Evolutionary conservation across 2,888 invertebrate genomes (phyloP).

Genomic region (Kuschelorhynchus macadamiae): DNA sequence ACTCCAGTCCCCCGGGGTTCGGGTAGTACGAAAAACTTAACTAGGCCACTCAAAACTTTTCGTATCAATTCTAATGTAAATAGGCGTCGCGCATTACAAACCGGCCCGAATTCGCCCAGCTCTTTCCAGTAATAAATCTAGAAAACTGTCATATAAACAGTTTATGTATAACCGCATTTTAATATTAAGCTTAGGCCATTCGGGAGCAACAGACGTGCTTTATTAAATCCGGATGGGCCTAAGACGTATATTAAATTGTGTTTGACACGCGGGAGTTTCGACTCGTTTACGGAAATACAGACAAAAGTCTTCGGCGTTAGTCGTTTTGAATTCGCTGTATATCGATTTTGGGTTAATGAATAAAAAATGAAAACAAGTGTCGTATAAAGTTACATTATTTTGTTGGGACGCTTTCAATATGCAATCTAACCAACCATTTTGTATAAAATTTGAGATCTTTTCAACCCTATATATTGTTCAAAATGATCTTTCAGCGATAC

Average conservation of each 20-base stretch:
- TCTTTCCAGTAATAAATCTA: slow-evolving; percentile 37
- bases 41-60: slow-evolving; percentile 31
- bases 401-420: no score
- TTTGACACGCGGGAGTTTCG: slow-evolving; percentile 23
- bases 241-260: slow-evolving; percentile 15
- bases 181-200: slow-evolving; percentile 33
- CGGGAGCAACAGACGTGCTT: slow-evolving; percentile 12
- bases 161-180: slow-evolving; percentile 35
- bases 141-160: slow-evolving; percentile 44
- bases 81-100: slow-evolving; percentile 18
- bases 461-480: no score
- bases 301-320: no score
- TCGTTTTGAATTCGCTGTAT: no score
- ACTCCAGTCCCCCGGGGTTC: no score
- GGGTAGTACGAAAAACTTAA: slow-evolving; percentile 20
- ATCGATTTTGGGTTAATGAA: no score
- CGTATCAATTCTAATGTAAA: slow-evolving; percentile 43
- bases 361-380: no score
- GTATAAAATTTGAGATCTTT: no score
- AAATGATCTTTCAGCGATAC: no score
- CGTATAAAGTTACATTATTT: no score
- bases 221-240: slow-evolving; percentile 17
- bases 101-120: slow-evolving; percentile 9
- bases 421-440: no score
- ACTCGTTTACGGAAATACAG: no score